Percentiles rank a stretch among this genome's conserved stretches.
Conservation (phyloP, 2,113 vertebrate genomes). For the Zapus hudsonius region DNA sequence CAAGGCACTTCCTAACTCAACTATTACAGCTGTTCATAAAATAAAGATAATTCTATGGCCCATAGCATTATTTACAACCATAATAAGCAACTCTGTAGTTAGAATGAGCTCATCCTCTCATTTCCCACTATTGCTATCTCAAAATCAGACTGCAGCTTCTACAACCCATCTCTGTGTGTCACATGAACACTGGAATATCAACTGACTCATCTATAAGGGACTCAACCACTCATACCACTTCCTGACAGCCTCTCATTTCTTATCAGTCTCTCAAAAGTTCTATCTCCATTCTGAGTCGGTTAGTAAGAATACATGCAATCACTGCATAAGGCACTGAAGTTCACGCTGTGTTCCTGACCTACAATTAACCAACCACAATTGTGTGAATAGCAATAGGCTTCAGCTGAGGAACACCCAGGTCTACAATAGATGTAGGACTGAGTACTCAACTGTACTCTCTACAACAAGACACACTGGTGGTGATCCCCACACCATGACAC, state of each 20-base stretch:
- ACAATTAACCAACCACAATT: neutral
- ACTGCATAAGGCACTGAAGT: neutral
- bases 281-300: conserved; percentile 23
- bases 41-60: neutral
- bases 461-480: neutral
- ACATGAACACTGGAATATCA: neutral
- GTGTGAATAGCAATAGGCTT: neutral
- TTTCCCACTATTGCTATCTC: neutral
- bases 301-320: neutral
- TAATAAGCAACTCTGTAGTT: neutral
- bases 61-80: neutral
- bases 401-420: neutral
- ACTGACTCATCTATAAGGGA: neutral
- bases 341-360: neutral
- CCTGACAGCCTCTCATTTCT: conserved; percentile 12
- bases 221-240: neutral
- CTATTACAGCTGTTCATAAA: neutral
- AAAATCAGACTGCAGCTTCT: neutral
- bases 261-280: conserved; percentile 21
- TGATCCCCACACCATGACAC: neutral
- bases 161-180: neutral
- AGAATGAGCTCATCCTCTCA: neutral
- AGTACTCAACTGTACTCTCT: neutral
- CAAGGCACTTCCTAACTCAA: neutral
- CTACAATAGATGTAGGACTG: neutral